Evolutionary conservation across 2,113 vertebrate species (phyloP), one percentile per base, ranked within the genome.

Genomic region (Pollachius pollachius): DNA sequence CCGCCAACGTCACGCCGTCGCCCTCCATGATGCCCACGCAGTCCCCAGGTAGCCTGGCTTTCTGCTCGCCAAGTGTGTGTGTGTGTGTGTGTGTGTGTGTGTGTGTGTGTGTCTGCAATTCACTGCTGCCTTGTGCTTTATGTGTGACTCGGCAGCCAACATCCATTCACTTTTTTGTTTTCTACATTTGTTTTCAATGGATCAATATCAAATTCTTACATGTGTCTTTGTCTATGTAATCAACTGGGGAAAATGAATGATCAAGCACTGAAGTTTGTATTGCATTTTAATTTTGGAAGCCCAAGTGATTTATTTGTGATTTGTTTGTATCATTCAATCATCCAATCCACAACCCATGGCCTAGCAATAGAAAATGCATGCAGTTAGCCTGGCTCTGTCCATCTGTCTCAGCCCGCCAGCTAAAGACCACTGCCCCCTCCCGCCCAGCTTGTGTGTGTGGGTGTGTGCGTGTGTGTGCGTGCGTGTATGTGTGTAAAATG

Each of bases 11-110:
- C 70, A 94, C 95, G 0, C 96, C 96, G 2, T 98, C 97, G 56
- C 95, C 97, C 0, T 97, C 95, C 76, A 97, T 99, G 96, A 96
- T 99, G 93, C 95, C 96, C 81, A 96, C 97, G 0, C 96, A 96
- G 84, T 99, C 97, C 58, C 97, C 97, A 91, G 97, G 97, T 99
- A 93, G 90, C 80, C 30, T 23, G 15, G 11, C 18, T 1, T 13
- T 60, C 17, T 16, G 19, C 25, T 58, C 17, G 3, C 6, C 5
- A 57, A 52, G 65, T 54, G 41, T 56, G 64, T 66, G 67, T 17
- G 25, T 62, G n/a, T 19, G 15, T 54, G 41, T 58, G 68, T 18
- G 65, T 67, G 60, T 62, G 60, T 62, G 60, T 62, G 59, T 61
- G 59, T 61, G 60, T 62, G 60, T 62, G 60, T 62, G 60, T 63